Evolutionary conservation across 2,113 vertebrate genomes (phyloP).

Genomic region (Tiliqua scincoides): DNA sequence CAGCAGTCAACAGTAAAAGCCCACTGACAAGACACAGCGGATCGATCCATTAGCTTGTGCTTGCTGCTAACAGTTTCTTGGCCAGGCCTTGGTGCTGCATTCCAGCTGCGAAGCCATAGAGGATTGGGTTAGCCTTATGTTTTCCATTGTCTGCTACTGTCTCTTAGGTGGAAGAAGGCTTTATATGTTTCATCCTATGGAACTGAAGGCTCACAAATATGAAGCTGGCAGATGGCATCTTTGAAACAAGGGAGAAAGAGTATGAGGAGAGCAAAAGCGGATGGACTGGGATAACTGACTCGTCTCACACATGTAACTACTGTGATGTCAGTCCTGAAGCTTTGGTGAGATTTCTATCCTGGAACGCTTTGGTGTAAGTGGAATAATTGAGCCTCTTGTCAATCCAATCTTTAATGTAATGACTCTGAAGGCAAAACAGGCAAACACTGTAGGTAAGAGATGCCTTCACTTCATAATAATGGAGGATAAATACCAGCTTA

Average conservation of each 20-base stretch:
- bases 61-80: conserved; percentile 93
- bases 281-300: not conserved
- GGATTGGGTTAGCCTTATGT: conserved; percentile 73
- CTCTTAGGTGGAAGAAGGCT: conserved; percentile 29
- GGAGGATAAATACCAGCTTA: not conserved
- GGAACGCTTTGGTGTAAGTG: not conserved
- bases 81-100: conserved; percentile 84
- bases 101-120: conserved; percentile 84
- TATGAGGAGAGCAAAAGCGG: not conserved
- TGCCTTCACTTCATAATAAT: not conserved
- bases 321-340: not conserved
- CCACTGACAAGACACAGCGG: conserved; percentile 87
- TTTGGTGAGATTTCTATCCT: not conserved
- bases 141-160: conserved; percentile 49
- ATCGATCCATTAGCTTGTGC: conserved; percentile 93
- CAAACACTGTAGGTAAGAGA: not conserved
- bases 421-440: not conserved
- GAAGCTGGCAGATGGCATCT: conserved; percentile 3
- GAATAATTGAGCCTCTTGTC: not conserved
- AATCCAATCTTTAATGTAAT: not conserved
- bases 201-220: conserved; percentile 28
- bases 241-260: not conserved
- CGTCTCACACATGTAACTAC: not conserved
- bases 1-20: conserved; percentile 89
- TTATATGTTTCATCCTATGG: not conserved